Conservation (phyloP, 1,140 invertebrate genomes). For the Drosophila ananassae region DNA sequence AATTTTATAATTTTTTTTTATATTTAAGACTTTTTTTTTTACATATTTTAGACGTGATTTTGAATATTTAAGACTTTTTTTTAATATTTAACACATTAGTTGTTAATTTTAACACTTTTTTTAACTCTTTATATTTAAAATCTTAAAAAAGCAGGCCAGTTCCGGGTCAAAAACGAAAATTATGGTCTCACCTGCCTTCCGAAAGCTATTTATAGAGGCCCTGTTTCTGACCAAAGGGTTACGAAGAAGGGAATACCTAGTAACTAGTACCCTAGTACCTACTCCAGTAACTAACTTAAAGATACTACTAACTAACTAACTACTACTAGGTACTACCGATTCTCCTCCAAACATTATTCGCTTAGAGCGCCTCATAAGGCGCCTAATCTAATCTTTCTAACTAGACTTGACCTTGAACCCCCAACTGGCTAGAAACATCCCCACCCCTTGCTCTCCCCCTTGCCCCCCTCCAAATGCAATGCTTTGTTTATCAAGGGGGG, state of each 20-base stretch:
- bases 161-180: conserved; percentile 66
- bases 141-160: no score
- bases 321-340: no score
- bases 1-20: no score
- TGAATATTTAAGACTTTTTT: no score
- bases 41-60: not conserved
- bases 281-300: no score
- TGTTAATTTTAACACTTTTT: no score
- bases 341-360: no score
- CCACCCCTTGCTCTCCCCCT: conserved; percentile 31
- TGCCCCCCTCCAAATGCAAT: conserved; percentile 15
- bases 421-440: not conserved
- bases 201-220: conserved; percentile 43
- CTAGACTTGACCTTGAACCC: conserved; percentile 39
- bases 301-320: not conserved
- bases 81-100: no score
- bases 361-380: not conserved
- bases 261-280: not conserved
- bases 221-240: no score
- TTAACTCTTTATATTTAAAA: no score
- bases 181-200: conserved; percentile 53
- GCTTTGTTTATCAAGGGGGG: conserved; percentile 24
- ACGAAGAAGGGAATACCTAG: not conserved
- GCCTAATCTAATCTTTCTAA: conserved; percentile 36
- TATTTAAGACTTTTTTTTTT: no score